Base-by-base conservation (phyloP, 2,113 vertebrate species). In the Chiloscyllium plagiosum region DNA sequence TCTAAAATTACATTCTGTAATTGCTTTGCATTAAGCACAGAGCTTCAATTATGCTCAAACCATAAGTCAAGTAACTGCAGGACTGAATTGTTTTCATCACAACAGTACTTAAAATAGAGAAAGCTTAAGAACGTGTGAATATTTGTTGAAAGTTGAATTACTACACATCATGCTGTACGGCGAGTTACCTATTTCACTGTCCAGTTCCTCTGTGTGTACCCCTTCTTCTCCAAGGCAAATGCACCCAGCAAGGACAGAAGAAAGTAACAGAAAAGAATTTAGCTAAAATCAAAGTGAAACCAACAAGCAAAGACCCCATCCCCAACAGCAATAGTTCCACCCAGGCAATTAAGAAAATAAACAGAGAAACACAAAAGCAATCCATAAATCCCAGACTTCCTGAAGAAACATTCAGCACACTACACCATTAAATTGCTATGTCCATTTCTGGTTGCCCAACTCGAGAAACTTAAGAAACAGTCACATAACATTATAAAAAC, bases 151-250 rank as follows among this genome's bases (percentile, higher is more conserved):
- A 61, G 50, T 90, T 22, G 50, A 47, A 66, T 95, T 52, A 72
- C 94, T 95, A 66, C 83, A 96, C 17, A 6, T 17, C 95, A 80
- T 80, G 70, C 29, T 50, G 33, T 56, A 52, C 24, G n/a, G 97
- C 97, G 97, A 96, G 98, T 97, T 99, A 99, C 99, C 99, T 98
- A 99, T 97, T 97, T 99, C 99, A 98, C 98, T 99, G 98, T 99
- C 99, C 98, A 99, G 98, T 98, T 99, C 99, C 97, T 99, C 99
- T 97, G 99, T 99, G 96, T 99, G 99, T 96, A 99, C 99, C 97
- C 99, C 99, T 99, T 99, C 99, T 99, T 97, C 98, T 99, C 98
- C 97, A 98, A 97, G 96, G 97, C 97, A 98, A 96, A 96, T 97
- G 97, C 97, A 97, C 97, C 97, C 97, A 97, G 97, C 97, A 97